These are phyloP conservation scores for Pelobates cultripes DNA, from an alignment of 2,797 vertebrate genomes.

Conservation along the genomic window DNA sequence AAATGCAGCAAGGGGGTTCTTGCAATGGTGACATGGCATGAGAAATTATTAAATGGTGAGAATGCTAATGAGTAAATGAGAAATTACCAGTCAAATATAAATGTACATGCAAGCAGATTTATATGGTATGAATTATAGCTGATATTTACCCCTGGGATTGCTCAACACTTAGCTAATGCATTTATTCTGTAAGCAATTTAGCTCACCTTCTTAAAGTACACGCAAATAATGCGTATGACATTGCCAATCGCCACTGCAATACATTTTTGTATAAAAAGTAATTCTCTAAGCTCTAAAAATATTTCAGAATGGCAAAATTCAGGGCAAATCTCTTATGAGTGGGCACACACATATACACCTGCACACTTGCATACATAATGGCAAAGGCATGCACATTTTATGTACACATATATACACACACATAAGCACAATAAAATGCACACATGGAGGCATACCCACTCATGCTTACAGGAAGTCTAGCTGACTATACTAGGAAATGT, in stretches of 20 bases:
- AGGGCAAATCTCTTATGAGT: too few relatives aligned
- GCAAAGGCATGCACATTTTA: too few relatives aligned
- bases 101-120: slow-evolving; percentile 44
- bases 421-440: too few relatives aligned
- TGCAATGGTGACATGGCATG: slow-evolving; percentile 6
- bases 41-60: slow-evolving; percentile 11
- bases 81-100: slow-evolving; percentile 23
- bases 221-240: slow-evolving; percentile 11
- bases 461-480: too few relatives aligned
- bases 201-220: slow-evolving; percentile 13
- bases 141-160: slow-evolving; percentile 23
- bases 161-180: slow-evolving; percentile 32
- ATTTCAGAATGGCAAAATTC: too few relatives aligned
- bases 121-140: slow-evolving; percentile 36
- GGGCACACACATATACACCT: too few relatives aligned
- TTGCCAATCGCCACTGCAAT: not conserved
- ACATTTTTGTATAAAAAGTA: not conserved
- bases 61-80: slow-evolving; percentile 37
- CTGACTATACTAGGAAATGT: too few relatives aligned
- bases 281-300: too few relatives aligned
- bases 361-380: too few relatives aligned
- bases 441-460: too few relatives aligned
- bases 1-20: not conserved
- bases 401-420: too few relatives aligned
- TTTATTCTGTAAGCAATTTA: slow-evolving; percentile 20